Evolutionary conservation across 2,888 invertebrate species (phyloP).

Genomic region (Euplagia quadripunctaria): DNA sequence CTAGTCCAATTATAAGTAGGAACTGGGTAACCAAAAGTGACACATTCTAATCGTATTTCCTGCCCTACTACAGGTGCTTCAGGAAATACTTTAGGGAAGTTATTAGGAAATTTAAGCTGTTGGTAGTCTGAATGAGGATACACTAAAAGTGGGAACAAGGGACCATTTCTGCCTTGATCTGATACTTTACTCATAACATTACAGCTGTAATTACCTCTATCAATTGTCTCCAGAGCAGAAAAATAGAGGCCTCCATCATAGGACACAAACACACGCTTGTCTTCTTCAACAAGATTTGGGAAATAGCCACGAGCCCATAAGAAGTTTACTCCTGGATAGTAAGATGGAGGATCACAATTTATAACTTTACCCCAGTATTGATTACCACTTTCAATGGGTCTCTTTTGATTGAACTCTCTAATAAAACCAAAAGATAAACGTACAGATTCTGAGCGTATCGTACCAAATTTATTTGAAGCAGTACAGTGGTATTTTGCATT

Average conservation of each 20-base stretch:
- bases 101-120: conserved; percentile 96
- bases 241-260: conserved; percentile 98
- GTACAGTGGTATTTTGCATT: conserved; percentile 97
- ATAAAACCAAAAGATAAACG: conserved; percentile 96
- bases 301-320: conserved; percentile 97
- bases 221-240: conserved; percentile 96
- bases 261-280: conserved; percentile 97
- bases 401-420: conserved; percentile 95
- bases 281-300: conserved; percentile 97
- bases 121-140: conserved; percentile 96
- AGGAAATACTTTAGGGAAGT: conserved; percentile 98
- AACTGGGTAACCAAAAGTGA: conserved; percentile 98
- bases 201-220: conserved; percentile 96
- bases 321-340: conserved; percentile 95
- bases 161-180: conserved; percentile 95
- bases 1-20: conserved; percentile 98
- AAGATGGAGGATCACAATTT: conserved; percentile 97
- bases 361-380: conserved; percentile 98
- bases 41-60: conserved; percentile 96
- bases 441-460: conserved; percentile 95
- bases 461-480: conserved; percentile 96
- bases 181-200: conserved; percentile 96
- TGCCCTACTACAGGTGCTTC: conserved; percentile 96
- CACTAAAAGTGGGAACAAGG: conserved; percentile 94
- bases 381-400: conserved; percentile 94